Conservation (phyloP, 2,888 invertebrate species). For the Cerceris rybyensis region DNA sequence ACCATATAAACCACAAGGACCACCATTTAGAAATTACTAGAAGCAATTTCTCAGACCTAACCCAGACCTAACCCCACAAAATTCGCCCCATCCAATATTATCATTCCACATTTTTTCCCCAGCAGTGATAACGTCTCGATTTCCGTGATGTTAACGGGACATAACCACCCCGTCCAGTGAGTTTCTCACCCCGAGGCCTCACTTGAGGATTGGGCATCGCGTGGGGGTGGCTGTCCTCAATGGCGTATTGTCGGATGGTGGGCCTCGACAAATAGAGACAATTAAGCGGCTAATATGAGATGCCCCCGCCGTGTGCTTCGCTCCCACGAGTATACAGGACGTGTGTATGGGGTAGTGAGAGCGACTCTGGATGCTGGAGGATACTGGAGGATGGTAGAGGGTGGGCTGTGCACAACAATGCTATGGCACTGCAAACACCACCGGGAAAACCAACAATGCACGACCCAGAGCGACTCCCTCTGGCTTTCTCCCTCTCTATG, state of each 20-base stretch:
- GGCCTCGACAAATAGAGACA: constrained; percentile 72
- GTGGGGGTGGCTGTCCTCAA: constrained; percentile 32
- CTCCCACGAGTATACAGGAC: constrained; percentile 61
- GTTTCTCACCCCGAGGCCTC: constrained; percentile 37
- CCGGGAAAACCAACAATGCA: constrained; percentile 68
- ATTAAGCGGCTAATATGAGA: constrained; percentile 74
- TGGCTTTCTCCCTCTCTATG: constrained; percentile 12
- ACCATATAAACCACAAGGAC: too few relatives aligned
- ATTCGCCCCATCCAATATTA: too few relatives aligned
- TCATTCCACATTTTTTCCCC: too few relatives aligned
- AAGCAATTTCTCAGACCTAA: too few relatives aligned
- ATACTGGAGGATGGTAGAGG: constrained; percentile 13
- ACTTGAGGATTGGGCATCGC: constrained; percentile 13
- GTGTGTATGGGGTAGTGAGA: constrained; percentile 20
- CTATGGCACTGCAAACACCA: constrained; percentile 64
- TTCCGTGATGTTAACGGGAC: constrained; percentile 27
- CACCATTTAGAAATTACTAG: too few relatives aligned
- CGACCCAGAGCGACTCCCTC: constrained; percentile 48
- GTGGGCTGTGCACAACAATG: constrained; percentile 63
- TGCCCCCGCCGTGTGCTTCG: constrained; percentile 61
- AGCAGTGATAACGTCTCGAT: constrained; percentile 29
- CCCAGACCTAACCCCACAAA: too few relatives aligned
- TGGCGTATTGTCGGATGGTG: constrained; percentile 59
- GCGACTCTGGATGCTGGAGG: constrained; percentile 14
- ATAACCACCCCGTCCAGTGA: constrained; percentile 4